Percentiles rank a stretch among this genome's conserved stretches.
phyloP scores from a whole-genome alignment of 2,888 invertebrate species.

The Heliconius cydno region DNA sequence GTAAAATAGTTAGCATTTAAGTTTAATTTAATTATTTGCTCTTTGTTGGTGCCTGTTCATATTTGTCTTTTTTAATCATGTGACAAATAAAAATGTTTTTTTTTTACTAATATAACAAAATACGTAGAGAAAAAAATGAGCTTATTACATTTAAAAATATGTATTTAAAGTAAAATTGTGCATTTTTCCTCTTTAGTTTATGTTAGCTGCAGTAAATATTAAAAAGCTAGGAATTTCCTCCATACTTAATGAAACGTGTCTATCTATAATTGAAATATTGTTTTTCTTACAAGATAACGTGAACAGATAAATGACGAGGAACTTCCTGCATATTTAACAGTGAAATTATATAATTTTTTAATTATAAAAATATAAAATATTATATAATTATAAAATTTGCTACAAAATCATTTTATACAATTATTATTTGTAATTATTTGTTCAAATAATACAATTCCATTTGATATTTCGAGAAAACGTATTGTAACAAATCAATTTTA shows the following conservation, averaged over 20 bases:
- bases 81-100: neutral
- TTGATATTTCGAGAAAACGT: neutral
- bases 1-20: neutral
- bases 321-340: neutral
- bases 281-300: neutral
- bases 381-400: neutral
- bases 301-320: neutral
- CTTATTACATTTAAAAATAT: neutral
- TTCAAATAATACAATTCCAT: neutral
- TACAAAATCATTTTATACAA: neutral
- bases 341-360: neutral
- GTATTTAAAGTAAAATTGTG: neutral
- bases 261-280: neutral
- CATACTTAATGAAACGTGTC: neutral
- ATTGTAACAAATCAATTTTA: neutral
- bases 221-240: no score
- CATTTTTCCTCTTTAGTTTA: neutral
- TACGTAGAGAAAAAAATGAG: neutral
- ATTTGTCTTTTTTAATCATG: neutral
- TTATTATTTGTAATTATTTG: neutral
- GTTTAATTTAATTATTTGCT: constrained; percentile 8
- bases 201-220: no score
- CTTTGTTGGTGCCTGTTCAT: neutral
- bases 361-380: no score
- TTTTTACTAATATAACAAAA: neutral